phyloP scores from a whole-genome alignment of 2,888 invertebrate species.

The Trissoscelio sp. region DNA sequence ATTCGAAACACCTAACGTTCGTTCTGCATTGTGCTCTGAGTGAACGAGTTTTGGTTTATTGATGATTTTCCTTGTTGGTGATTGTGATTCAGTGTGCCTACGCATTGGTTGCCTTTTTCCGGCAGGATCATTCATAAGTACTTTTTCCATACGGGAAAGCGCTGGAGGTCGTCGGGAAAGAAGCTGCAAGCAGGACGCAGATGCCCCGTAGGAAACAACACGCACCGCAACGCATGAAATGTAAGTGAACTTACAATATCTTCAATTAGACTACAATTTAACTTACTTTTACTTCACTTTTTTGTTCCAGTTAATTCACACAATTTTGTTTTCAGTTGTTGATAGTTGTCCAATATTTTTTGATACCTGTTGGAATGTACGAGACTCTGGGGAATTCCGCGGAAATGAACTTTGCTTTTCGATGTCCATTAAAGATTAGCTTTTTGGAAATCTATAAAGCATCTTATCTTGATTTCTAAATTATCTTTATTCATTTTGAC shows the following conservation, averaged over 20 bases:
- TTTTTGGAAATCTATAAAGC: too few relatives aligned
- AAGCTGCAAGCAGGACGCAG: slow-evolving; percentile 78
- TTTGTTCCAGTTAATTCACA: background rate
- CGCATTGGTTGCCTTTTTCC: slow-evolving; percentile 11
- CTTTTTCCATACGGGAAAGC: slow-evolving; percentile 68
- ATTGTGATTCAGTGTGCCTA: slow-evolving; percentile 47
- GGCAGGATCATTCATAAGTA: slow-evolving; percentile 35
- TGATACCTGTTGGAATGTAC: slow-evolving; percentile 23
- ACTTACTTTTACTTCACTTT: too few relatives aligned
- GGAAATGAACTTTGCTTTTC: background rate
- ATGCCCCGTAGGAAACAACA: slow-evolving; percentile 85
- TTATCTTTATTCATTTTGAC: too few relatives aligned
- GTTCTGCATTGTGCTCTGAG: slow-evolving; percentile 18
- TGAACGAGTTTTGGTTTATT: slow-evolving; percentile 32
- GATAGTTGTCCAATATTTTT: background rate
- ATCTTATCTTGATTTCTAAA: too few relatives aligned
- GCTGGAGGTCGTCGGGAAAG: slow-evolving; percentile 77
- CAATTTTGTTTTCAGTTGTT: background rate
- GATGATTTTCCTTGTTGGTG: slow-evolving; percentile 46
- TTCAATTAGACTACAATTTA: too few relatives aligned
- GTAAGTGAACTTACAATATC: slow-evolving; percentile 78
- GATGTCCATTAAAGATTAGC: background rate
- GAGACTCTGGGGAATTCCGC: background rate
- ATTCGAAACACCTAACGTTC: slow-evolving; percentile 34
- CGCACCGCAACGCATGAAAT: slow-evolving; percentile 85